Base-by-base conservation (phyloP, 2,113 vertebrate genomes). In the Cariama cristata region DNA sequence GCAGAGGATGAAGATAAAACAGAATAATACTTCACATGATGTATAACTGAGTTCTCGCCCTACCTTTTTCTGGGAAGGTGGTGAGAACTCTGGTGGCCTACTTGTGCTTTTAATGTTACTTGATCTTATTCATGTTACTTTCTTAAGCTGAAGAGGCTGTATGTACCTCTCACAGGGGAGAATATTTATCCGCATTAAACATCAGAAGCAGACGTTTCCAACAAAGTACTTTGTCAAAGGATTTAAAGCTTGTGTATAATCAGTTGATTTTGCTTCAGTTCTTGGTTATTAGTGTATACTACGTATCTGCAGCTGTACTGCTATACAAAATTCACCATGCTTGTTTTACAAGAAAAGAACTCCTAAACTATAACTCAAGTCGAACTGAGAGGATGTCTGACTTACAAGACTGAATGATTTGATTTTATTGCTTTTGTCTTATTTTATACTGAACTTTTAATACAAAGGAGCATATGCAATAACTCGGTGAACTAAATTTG, bases 1-100 rank as follows among this genome's bases (percentile, higher is more conserved):
- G 93, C 98, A 63, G 96, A 96, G 9, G 98, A 94, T 24, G 99
- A 99, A 9, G 98, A 99, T 5, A 98, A 97, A 79, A 86, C 73
- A 59, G 93, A 97, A 19, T 98, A 79, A 60, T 32, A 44, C 35
- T 60, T 88, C 28, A 21, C 24, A 6, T 28, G 27, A 18, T n/a
- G n/a, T 59, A 11, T 38, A 56, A 30, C 18, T 60, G 35, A 72
- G 32, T 62, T 88, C 42, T 91, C 52, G 40, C 28, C 2, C 8
- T 69, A 40, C 67, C 56, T 79, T 92, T 79, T 79, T 69, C n/a
- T 60, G 64, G 53, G 69, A 72, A 60, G 53, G 20, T 79, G 50
- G 42, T 52, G 87, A 85, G 83, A 79, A 75, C 32, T 73, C 18
- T 58, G 19, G 26, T 79, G 91, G 42, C 87, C 90, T 83, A 3